Percentiles rank a stretch among this genome's conserved stretches.
Conservation (phyloP, 2,888 invertebrate genomes). For the Scaptomyza reducta region DNA sequence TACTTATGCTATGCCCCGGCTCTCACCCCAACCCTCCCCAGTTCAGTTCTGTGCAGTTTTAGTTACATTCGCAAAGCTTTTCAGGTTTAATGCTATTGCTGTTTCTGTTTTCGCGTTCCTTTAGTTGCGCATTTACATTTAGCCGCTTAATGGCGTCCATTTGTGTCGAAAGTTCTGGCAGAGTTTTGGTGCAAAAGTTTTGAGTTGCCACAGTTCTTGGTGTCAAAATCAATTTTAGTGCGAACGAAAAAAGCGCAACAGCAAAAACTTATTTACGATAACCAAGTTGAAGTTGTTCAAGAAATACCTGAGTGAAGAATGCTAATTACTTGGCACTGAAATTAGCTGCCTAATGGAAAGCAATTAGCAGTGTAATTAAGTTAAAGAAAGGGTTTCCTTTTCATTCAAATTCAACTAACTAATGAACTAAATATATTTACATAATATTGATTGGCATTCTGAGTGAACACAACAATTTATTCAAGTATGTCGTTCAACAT, state of each 20-base stretch:
- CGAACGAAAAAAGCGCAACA: constrained; percentile 1
- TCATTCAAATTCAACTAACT: background rate
- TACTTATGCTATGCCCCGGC: too few relatives aligned
- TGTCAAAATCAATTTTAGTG: constrained; percentile 73
- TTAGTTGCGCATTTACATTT: background rate
- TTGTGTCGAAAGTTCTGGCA: constrained; percentile 45
- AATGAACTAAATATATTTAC: too few relatives aligned
- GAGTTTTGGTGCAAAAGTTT: constrained; percentile 34
- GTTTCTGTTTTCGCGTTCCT: background rate
- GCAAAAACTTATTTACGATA: constrained; percentile 33
- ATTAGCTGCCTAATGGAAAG: constrained; percentile 59
- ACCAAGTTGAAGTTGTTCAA: background rate
- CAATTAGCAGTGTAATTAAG: constrained; percentile 53
- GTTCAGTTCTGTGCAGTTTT: too few relatives aligned
- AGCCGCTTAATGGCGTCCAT: constrained; percentile 26
- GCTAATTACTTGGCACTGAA: constrained; percentile 57
- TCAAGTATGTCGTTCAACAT: constrained; percentile 11
- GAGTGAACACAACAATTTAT: constrained; percentile 27
- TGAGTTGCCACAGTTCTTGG: constrained; percentile 35
- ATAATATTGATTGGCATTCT: constrained; percentile 49
- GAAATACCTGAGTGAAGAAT: constrained; percentile 33
- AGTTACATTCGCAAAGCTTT: constrained; percentile 48
- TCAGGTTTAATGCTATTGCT: constrained; percentile 59
- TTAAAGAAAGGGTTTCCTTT: background rate
- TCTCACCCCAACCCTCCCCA: too few relatives aligned